Evolutionary conservation across 1,140 invertebrate species (phyloP).

Genomic region (Drosophila ambigua): DNA sequence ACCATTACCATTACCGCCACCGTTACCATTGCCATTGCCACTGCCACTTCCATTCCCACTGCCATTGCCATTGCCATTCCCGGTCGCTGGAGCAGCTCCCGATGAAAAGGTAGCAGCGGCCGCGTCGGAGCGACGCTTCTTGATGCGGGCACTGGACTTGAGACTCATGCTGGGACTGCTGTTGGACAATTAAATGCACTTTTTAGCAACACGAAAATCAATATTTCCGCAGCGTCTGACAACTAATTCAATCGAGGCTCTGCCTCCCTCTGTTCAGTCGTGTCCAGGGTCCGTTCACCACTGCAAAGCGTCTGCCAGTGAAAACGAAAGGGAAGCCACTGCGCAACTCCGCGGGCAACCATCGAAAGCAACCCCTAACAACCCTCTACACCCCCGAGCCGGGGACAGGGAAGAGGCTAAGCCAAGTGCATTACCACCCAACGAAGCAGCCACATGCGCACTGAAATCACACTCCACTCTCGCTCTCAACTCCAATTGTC

Average conservation of each 20-base stretch:
- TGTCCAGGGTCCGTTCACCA: constrained; percentile 53
- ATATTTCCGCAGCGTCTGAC: constrained; percentile 14
- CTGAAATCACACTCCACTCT: constrained; percentile 3
- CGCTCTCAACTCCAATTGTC: constrained; percentile 17
- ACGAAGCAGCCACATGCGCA: constrained; percentile 61
- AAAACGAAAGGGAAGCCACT: constrained; percentile 54
- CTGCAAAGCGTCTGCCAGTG: constrained; percentile 50
- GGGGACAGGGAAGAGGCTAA: constrained; percentile 54
- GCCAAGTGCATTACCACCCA: constrained; percentile 77
- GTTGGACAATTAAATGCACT: background rate
- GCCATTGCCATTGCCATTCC: constrained; percentile 5
- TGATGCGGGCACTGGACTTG: constrained; percentile 73
- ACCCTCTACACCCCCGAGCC: constrained; percentile 10
- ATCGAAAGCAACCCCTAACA: constrained; percentile 65
- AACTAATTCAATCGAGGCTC: constrained; percentile 18
- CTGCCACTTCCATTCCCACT: background rate
- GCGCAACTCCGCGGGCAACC: constrained; percentile 76
- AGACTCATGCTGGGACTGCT: constrained; percentile 57
- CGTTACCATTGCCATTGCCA: background rate
- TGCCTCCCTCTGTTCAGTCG: constrained; percentile 9
- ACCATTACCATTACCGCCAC: background rate
- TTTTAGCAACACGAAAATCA: constrained; percentile 35
- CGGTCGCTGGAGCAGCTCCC: constrained; percentile 22
- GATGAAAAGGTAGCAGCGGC: constrained; percentile 54
- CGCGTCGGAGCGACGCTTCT: constrained; percentile 74